Evolutionary conservation across 92 coral and sea anemone species (phyloP).

Genomic region (Meandrina meandrites): DNA sequence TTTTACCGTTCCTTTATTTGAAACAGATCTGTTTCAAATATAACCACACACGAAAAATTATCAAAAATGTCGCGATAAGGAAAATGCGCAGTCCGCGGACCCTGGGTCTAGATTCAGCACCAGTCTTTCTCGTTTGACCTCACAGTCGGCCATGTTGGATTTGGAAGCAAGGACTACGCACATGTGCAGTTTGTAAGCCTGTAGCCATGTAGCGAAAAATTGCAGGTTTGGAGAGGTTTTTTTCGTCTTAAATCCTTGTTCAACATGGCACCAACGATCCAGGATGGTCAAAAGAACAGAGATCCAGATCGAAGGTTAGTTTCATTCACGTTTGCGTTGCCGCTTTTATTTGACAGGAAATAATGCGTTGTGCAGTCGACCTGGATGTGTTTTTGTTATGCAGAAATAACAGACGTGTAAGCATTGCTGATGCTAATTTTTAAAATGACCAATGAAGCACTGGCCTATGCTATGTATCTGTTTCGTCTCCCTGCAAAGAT

Average conservation of each 20-base stretch:
- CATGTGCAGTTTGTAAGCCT: not conserved
- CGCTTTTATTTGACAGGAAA: not conserved
- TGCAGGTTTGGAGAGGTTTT: not conserved
- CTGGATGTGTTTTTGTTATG: not conserved
- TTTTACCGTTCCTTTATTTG: too few relatives aligned
- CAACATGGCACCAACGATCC: constrained; percentile 87
- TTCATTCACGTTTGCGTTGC: too few relatives aligned
- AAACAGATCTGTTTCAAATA: too few relatives aligned
- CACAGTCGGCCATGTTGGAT: constrained; percentile 21
- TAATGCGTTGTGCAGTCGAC: not conserved
- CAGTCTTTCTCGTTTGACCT: not conserved
- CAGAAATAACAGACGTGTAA: not conserved
- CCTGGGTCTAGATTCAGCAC: not conserved
- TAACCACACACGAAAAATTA: too few relatives aligned
- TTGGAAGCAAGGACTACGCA: not conserved
- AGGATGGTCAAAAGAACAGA: constrained; percentile 72
- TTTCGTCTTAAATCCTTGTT: not conserved
- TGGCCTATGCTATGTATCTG: not conserved
- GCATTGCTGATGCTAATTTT: not conserved
- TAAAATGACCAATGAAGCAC: not conserved
- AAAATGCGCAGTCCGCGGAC: not conserved
- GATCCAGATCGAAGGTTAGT: constrained; percentile 69
- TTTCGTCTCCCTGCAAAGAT: not conserved
- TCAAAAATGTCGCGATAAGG: too few relatives aligned
- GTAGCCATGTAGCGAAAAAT: not conserved